Evolutionary conservation across 2,113 vertebrate genomes (phyloP).

Genomic region (Lanius ludovicianus): DNA sequence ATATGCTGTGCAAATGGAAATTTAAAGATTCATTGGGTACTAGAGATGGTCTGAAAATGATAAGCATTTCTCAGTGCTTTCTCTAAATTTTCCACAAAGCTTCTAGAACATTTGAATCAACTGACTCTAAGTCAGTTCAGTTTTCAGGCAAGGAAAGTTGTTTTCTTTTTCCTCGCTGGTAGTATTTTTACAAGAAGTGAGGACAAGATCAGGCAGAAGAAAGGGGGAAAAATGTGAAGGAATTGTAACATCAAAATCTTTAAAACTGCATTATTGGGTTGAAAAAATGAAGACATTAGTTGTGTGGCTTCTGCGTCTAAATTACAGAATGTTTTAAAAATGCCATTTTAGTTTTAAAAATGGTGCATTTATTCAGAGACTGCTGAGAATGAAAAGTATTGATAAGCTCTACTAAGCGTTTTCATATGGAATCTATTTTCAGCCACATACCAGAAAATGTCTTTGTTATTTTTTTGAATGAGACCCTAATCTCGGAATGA

Average conservation of each 20-base stretch:
- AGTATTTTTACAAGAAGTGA: neutral
- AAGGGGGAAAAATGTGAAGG: neutral
- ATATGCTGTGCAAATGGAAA: neutral
- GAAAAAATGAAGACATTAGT: neutral
- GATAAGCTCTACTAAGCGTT: neutral
- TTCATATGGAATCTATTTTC: slow-evolving; percentile 60
- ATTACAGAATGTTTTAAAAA: neutral
- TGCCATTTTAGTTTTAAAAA: neutral
- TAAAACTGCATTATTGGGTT: neutral
- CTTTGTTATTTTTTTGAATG: slow-evolving; percentile 57
- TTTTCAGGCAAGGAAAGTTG: neutral
- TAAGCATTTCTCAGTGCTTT: neutral
- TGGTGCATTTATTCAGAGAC: neutral
- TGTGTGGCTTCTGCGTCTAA: neutral
- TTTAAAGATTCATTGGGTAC: neutral
- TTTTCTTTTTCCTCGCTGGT: neutral
- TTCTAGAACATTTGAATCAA: neutral
- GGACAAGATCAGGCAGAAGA: slow-evolving; percentile 8
- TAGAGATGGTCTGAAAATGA: neutral
- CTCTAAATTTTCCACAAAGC: neutral
- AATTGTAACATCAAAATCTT: neutral
- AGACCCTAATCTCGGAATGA: slow-evolving; percentile 48
- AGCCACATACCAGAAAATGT: slow-evolving; percentile 49
- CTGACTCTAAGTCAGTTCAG: neutral
- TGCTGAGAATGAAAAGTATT: slow-evolving; percentile 2